Conservation (phyloP, 2,113 vertebrate species). For the Leucopternis melanops region DNA sequence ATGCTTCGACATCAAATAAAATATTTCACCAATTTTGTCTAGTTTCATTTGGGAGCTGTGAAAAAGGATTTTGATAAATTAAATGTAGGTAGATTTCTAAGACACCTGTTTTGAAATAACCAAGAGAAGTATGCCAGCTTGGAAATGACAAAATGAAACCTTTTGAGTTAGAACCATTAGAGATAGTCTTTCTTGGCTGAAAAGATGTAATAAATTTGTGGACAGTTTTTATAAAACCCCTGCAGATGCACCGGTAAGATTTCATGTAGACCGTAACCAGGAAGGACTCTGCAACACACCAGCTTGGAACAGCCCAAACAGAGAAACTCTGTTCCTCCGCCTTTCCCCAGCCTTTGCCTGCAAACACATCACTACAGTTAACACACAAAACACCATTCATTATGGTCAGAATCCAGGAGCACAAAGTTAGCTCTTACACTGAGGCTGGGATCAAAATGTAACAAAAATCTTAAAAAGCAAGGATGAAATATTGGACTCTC, state of each 20-base stretch:
- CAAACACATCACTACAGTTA: background rate
- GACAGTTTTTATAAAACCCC: background rate
- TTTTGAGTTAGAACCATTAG: background rate
- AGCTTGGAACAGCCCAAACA: background rate
- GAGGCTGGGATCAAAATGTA: background rate
- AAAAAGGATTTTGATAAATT: background rate
- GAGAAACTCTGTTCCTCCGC: constrained; percentile 15
- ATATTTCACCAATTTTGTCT: background rate
- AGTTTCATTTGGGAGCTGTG: background rate
- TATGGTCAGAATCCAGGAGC: background rate
- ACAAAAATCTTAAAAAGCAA: background rate
- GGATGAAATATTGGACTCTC: background rate
- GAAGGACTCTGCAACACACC: background rate
- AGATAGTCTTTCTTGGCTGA: background rate
- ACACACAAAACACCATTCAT: background rate
- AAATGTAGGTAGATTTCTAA: background rate
- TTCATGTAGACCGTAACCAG: background rate
- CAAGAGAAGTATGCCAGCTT: background rate
- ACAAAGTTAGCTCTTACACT: background rate
- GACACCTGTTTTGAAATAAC: background rate
- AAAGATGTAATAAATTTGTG: background rate
- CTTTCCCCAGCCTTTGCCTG: background rate
- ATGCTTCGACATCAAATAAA: background rate
- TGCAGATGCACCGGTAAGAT: background rate
- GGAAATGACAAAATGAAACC: background rate